phyloP scores from a whole-genome alignment of 1,140 invertebrate genomes.

The Eurosta solidaginis region DNA sequence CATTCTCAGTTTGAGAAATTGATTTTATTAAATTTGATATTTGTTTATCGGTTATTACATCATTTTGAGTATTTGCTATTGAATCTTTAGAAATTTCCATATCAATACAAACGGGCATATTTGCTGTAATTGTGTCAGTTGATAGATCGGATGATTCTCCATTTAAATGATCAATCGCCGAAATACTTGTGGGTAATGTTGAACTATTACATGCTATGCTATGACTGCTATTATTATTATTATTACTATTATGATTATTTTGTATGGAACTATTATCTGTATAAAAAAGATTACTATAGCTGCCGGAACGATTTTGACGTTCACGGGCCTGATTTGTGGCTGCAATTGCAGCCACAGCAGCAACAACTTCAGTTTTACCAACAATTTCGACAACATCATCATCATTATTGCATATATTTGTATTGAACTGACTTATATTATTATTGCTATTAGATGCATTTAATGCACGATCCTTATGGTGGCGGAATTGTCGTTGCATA shows the following conservation, averaged over 20 bases:
- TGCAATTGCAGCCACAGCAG: slow-evolving; percentile 52
- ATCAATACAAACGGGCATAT: slow-evolving; percentile 31
- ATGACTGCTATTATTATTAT: no score
- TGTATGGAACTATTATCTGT: slow-evolving; percentile 37
- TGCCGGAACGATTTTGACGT: slow-evolving; percentile 54
- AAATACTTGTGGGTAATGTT: slow-evolving; percentile 36
- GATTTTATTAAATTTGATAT: slow-evolving; percentile 42
- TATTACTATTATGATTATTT: slow-evolving; percentile 47
- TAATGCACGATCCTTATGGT: slow-evolving; percentile 37
- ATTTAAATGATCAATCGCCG: neutral
- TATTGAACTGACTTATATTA: slow-evolving; percentile 28
- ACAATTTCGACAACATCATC: slow-evolving; percentile 51
- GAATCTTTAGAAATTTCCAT: neutral
- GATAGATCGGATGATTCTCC: neutral
- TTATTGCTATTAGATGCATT: slow-evolving; percentile 27
- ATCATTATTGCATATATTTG: slow-evolving; percentile 34
- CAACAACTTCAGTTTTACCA: slow-evolving; percentile 48
- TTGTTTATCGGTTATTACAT: slow-evolving; percentile 41
- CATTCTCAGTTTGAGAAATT: slow-evolving; percentile 51
- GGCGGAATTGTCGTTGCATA: slow-evolving; percentile 48
- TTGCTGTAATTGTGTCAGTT: neutral
- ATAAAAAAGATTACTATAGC: slow-evolving; percentile 57
- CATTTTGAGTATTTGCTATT: neutral
- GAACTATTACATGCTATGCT: no score
- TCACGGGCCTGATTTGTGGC: slow-evolving; percentile 48